Evolutionary conservation across 1,140 invertebrate genomes (phyloP), one percentile per base, ranked within the genome.

Genomic region (Papilio polytes): DNA sequence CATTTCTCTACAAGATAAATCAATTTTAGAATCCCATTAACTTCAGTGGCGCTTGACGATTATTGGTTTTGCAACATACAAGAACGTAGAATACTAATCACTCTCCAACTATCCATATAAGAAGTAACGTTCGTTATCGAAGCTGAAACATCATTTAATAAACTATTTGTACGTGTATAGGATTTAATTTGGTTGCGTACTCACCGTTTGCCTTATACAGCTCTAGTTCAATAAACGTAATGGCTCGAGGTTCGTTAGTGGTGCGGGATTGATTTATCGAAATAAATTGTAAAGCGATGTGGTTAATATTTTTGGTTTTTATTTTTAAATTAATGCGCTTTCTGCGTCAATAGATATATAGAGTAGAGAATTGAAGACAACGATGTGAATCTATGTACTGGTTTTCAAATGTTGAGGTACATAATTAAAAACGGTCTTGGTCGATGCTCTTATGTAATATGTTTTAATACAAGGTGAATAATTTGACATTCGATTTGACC

Each of bases 401-500:
- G 9, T 26, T 59, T 22, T 41, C 36, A 41, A 8, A 41, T 13
- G 10, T 22, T 44, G 8, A 13, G 15, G 13, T 22, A 44, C 15
- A n/a, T 72, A 3, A 31, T 53, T 66, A 41, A 81, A 87, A 87
- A 87, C n/a, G 85, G 82, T 87, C 85, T 84, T 59, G 84, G 87
- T 85, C 83, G 76, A 82, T 82, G 79, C 46, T 44, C 74, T 78
- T 84, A 84, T 86, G 85, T 86, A 86, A 82, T 83, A 18, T 59
- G 56, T 66, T 46, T 85, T 83, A 87, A 80, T 83, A 83, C 84
- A 86, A 89, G 86, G 85, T 87, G 87, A 89, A 85, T 85, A 79
- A 86, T 85, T 82, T 83, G 78, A 84, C 81, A 72, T 84, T 82
- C 82, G 78, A 85, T 83, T 77, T 86, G 82, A 87, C 84, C 84